phyloP scores from a whole-genome alignment of 2,113 vertebrate genomes.

The Cariama cristata region DNA sequence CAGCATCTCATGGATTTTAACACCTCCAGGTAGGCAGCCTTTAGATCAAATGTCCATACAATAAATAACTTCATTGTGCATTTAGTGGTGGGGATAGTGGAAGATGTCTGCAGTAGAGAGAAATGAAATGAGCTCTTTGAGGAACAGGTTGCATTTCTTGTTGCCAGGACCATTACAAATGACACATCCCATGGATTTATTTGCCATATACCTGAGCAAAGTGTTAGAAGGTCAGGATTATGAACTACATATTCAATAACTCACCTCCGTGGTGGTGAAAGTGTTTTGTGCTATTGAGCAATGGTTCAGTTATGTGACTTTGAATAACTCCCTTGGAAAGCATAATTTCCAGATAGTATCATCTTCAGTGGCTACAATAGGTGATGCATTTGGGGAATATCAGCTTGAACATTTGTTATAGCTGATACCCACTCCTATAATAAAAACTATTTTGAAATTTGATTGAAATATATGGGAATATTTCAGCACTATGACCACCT shows the following conservation, averaged over 20 bases:
- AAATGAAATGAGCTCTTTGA: neutral
- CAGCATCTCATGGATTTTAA: neutral
- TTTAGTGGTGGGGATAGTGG: neutral
- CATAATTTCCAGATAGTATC: neutral
- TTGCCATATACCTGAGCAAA: neutral
- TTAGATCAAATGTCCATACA: neutral
- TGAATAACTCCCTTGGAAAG: neutral
- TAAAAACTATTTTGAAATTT: neutral
- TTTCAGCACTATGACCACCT: neutral
- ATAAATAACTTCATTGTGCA: neutral
- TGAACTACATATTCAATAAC: neutral
- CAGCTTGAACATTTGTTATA: neutral
- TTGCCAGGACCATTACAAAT: neutral
- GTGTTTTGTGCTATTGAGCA: neutral
- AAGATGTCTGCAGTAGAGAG: neutral
- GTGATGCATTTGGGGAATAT: neutral
- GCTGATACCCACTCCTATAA: neutral
- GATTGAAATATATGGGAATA: neutral
- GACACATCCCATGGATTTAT: neutral
- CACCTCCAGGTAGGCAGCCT: neutral
- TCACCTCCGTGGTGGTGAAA: neutral
- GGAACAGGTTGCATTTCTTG: neutral
- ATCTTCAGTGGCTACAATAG: neutral
- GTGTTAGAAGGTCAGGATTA: neutral
- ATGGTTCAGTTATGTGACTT: neutral